Evolutionary conservation across 2,113 vertebrate species (phyloP).

Genomic region (Oreocharis arfaki): DNA sequence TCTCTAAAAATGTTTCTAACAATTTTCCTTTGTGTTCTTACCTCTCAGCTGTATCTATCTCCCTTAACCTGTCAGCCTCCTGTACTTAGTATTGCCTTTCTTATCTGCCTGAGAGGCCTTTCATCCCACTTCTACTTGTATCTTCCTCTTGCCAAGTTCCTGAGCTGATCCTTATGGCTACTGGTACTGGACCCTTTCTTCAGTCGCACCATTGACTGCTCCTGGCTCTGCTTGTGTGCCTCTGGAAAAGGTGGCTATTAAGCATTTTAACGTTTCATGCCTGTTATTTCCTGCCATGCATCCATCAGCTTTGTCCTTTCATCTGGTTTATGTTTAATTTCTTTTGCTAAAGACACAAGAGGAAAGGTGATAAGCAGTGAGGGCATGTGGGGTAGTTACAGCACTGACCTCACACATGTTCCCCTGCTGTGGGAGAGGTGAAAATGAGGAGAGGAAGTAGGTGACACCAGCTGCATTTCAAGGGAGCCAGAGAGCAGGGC

Average conservation of each 20-base stretch:
- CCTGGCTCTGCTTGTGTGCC: not conserved
- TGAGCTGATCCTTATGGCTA: not conserved
- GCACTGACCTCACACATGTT: not conserved
- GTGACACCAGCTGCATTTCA: not conserved
- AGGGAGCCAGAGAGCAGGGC: not conserved
- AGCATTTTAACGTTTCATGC: not conserved
- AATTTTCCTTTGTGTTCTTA: not conserved
- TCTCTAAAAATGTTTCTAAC: not conserved
- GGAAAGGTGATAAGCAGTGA: not conserved
- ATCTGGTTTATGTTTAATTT: not conserved
- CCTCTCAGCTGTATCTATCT: not conserved
- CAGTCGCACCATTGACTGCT: not conserved
- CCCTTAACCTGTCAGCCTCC: not conserved
- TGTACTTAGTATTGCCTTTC: not conserved
- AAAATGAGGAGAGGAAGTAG: constrained; percentile 1
- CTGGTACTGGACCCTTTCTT: not conserved
- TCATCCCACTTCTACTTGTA: not conserved
- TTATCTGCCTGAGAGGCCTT: not conserved
- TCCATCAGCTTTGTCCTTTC: not conserved
- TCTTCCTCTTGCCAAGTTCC: not conserved
- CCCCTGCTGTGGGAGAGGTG: not conserved
- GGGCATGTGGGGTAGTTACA: not conserved
- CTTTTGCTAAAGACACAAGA: not conserved
- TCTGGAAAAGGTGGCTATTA: not conserved
- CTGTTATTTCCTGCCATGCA: not conserved